Conservation (phyloP, 1,140 invertebrate species). For the Metopolophium dirhodum region DNA sequence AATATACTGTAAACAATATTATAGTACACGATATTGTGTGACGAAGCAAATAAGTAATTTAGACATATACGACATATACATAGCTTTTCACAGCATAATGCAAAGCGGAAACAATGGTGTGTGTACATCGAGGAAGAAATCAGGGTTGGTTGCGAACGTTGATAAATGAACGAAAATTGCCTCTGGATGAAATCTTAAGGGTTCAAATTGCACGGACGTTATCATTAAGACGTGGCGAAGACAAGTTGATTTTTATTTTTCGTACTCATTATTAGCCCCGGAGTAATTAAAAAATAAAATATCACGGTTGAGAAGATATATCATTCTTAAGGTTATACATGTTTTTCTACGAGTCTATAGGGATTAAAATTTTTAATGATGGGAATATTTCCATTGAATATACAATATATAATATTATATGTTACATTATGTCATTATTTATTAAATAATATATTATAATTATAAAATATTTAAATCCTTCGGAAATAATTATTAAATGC, state of each 20-base stretch:
- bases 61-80: background rate
- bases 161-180: background rate
- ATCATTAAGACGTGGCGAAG: background rate
- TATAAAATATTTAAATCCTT: background rate
- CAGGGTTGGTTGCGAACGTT: background rate
- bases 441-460: background rate
- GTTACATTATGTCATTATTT: background rate
- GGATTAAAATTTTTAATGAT: background rate
- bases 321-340: background rate
- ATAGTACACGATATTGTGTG: background rate
- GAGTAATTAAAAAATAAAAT: background rate
- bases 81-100: background rate
- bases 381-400: background rate
- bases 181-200: background rate
- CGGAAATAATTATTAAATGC: background rate
- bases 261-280: background rate
- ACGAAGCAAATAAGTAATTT: background rate
- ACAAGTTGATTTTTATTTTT: background rate
- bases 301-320: background rate
- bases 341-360: background rate
- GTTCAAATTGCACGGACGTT: background rate
- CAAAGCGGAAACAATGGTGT: background rate
- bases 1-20: conserved; percentile 1
- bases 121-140: background rate
- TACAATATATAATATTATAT: background rate